Base-by-base conservation (phyloP, 2,113 vertebrate genomes). In the Pseudonaja textilis region DNA sequence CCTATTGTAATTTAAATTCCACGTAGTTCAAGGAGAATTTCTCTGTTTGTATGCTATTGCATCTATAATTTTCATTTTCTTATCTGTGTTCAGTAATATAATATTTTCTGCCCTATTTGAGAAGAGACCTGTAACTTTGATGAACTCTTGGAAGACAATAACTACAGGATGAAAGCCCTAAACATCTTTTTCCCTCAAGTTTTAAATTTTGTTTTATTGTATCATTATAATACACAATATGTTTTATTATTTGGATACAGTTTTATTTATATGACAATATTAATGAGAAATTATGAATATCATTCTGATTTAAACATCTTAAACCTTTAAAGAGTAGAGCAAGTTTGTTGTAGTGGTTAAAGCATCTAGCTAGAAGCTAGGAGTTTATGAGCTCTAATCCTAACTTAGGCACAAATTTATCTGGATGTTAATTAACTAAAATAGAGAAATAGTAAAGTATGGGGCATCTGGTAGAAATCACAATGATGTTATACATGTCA, bases 371-470 rank as follows among this genome's bases (percentile, higher is more conserved):
- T 69, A 69, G 29, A 69, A 69, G 4, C 29, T 34, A 5, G 64
- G n/a, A 69, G 14, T 34, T 29, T n/a, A 3, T 14, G 29, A 69
- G 29, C 14, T 69, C 29, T 69, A 69, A 34, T 69, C 29, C 29
- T n/a, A n/a, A 29, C 4, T 34, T 69, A 34, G 29, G 14, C n/a
- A 74, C n/a, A 74, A 34, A 34, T n/a, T 34, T 34, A 34, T 34
- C 69, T 34, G n/a, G n/a, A 7, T 74, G 9, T 93, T 61, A 93
- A 89, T 29, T 93, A 26, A 61, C 89, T 85, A 85, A 45, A 91
- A 23, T 89, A 89, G 1, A 42, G 29, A 89, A 85, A 89, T 85
- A 16, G 11, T 85, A 29, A 39, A 88, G 20, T 45, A 29, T 50
- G 18, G 18, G 74, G 34, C 29, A 61, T 90, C n/a, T n/a, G 56